phyloP scores from a whole-genome alignment of 2,888 invertebrate genomes.

The Taenaris catops region DNA sequence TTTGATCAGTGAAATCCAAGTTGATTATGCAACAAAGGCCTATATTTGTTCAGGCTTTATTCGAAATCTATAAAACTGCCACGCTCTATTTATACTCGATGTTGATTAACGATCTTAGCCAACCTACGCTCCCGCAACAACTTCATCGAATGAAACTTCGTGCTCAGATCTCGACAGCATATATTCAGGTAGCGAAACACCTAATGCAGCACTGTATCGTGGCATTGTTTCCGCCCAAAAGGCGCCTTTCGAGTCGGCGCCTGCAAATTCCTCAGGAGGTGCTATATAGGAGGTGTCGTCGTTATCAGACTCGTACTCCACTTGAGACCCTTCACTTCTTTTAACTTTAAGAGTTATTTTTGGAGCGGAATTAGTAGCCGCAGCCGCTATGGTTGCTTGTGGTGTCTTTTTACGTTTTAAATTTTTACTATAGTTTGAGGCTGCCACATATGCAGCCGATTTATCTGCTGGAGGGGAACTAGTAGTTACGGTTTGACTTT shows the following conservation, averaged over 20 bases:
- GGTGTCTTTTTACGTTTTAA: conserved; percentile 62
- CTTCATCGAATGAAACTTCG: conserved; percentile 83
- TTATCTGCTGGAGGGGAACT: conserved; percentile 48
- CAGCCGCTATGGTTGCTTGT: conserved; percentile 34
- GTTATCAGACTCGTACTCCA: conserved; percentile 47
- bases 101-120: conserved; percentile 52
- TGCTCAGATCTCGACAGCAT: conserved; percentile 85
- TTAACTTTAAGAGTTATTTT: conserved; percentile 39
- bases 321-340: conserved; percentile 52
- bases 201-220: conserved; percentile 81
- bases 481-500: conserved; percentile 60
- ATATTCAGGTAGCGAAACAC: conserved; percentile 83
- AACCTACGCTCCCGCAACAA: conserved; percentile 63
- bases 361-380: conserved; percentile 41
- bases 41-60: conserved; percentile 50
- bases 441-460: conserved; percentile 61
- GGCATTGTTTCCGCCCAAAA: conserved; percentile 84
- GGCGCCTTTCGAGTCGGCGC: conserved; percentile 78
- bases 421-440: conserved; percentile 57
- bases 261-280: conserved; percentile 73
- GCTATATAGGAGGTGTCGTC: conserved; percentile 59
- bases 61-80: conserved; percentile 55
- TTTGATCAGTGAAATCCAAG: conserved; percentile 55
- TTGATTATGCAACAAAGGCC: conserved; percentile 56
- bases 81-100: conserved; percentile 63